Conservation (phyloP, 2,113 vertebrate genomes). For the Tachysurus vachellii region DNA sequence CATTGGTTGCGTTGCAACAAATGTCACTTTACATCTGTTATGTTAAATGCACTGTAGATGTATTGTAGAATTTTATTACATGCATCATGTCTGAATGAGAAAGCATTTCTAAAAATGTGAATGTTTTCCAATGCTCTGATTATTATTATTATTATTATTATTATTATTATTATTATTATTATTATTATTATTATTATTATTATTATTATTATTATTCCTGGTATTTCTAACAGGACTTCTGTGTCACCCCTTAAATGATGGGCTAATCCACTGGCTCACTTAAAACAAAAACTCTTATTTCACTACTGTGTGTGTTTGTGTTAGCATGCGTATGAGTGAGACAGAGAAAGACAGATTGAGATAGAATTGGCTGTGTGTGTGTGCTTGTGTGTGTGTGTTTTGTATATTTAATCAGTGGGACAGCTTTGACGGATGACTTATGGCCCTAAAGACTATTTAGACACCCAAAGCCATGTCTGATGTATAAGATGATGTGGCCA, state of each 20-base stretch:
- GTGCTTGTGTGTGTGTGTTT: too few relatives aligned
- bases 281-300: slow-evolving; percentile 39
- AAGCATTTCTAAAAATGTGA: slow-evolving; percentile 53
- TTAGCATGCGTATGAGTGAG: not conserved
- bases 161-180: slow-evolving; percentile 53
- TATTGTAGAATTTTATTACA: slow-evolving; percentile 30
- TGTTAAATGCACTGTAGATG: slow-evolving; percentile 16
- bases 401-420: slow-evolving; percentile 2
- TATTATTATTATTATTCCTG: slow-evolving; percentile 50
- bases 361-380: not conserved
- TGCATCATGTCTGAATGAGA: slow-evolving; percentile 39
- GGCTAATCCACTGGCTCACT: not conserved
- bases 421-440: slow-evolving; percentile 34
- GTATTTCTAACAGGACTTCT: slow-evolving; percentile 55
- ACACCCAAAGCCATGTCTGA: slow-evolving; percentile 38
- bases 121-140: slow-evolving; percentile 50
- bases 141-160: slow-evolving; percentile 52
- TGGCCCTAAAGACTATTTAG: slow-evolving; percentile 25
- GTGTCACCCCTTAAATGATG: slow-evolving; percentile 44
- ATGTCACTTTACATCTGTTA: slow-evolving; percentile 25
- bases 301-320: slow-evolving; percentile 22
- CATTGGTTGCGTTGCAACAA: slow-evolving; percentile 21
- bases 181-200: slow-evolving; percentile 30
- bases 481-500: slow-evolving; percentile 38
- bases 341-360: not conserved